Base-by-base conservation (phyloP, 2,888 invertebrate species). In the Luffia ferchaultella region DNA sequence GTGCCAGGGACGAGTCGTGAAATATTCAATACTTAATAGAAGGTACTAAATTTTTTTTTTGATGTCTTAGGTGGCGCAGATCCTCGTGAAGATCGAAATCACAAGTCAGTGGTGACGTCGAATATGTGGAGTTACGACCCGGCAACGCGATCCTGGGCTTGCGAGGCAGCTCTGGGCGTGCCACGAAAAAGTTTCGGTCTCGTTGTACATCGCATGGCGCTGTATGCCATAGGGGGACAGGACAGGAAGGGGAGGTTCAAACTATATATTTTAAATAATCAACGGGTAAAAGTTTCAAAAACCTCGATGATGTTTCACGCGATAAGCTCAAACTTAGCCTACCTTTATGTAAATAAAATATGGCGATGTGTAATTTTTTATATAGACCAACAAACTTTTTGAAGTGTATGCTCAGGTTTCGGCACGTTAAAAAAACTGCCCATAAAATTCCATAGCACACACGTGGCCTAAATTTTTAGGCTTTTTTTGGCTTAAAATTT, bases 111-210 rank as follows among this genome's bases (percentile, higher is more conserved):
- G 2, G 87, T 87, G 2, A 86, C 87, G 2, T 86, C 86, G 16
- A 88, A 88, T 0, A 88, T 89, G 42, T 91, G 90, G 90, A 89
- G 89, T 63, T 90, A 87, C 62, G 89, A 91, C 63, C 89, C 90
- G 0, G 80, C 85, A 7, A 85, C 82, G 1, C 71, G 87, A 17
- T 83, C 85, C 46, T 92, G 91, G 91, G 87, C 77, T 62, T 85
- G 84, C 54, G 89, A 91, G 63, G 76, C 85, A 1, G 85, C 83
- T 15, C 82, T 92, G 58, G 76, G 85, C 16, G 77, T 85, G 18
- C 80, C 88, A 0, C 78, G 91, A 57, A 88, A 89, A 66, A 89
- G 90, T 71, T 92, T 91, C 60, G 90, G 89, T 0, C 74, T 90
- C 2, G 87, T 90, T n/a, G 88, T 87, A 1, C 85, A 86, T 57